A percentile compares a stretch with the other conserved stretches of the same genome.
These are phyloP conservation scores for Tachycineta bicolor DNA, from an alignment of 2,113 vertebrate species.

Conservation along the genomic window DNA sequence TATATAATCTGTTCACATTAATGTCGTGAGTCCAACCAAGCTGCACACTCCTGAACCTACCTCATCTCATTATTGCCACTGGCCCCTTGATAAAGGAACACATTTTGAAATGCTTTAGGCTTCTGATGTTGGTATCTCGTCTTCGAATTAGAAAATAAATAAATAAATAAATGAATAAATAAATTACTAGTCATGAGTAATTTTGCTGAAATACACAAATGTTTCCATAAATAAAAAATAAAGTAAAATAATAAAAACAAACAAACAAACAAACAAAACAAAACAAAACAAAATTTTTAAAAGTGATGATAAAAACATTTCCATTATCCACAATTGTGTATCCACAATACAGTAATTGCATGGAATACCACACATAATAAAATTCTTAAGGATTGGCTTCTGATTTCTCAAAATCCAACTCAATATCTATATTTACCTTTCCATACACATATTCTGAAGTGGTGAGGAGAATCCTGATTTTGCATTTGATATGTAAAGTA, in stretches of 20 bases:
- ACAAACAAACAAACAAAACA: no score
- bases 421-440: not conserved
- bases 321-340: not conserved
- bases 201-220: not conserved
- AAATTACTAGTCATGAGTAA: not conserved
- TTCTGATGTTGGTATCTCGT: not conserved
- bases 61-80: not conserved
- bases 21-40: not conserved
- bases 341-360: accelerated
- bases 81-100: not conserved
- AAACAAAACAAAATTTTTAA: not conserved
- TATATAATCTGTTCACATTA: not conserved
- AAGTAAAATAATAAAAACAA: no score
- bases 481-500: not conserved
- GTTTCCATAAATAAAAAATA: not conserved
- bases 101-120: not conserved
- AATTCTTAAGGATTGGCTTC: not conserved
- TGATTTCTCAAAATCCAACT: not conserved
- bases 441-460: not conserved
- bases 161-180: no score
- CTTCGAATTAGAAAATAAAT: no score
- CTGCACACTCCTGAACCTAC: not conserved
- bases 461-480: not conserved
- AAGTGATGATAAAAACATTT: not conserved
- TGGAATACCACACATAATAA: not conserved